Conservation (phyloP, 37 sponge, comb jelly and placozoan genomes). For the Halichondria panicea region DNA sequence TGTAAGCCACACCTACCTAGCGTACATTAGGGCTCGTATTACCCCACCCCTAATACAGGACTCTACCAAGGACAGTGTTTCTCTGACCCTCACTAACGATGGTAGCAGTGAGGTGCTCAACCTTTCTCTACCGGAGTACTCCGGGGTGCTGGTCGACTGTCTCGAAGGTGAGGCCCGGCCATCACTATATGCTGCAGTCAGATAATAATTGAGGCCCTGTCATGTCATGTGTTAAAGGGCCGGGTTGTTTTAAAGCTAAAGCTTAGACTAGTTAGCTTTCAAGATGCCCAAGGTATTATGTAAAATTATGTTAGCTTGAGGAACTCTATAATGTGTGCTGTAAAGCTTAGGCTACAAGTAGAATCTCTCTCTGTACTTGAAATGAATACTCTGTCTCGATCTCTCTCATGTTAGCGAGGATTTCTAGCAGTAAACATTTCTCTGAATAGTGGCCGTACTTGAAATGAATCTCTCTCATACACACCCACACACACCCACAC, state of each 20-base stretch:
- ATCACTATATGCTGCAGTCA: not conserved
- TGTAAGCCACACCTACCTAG: conserved; percentile 11
- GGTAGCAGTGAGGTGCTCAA: conserved; percentile 33
- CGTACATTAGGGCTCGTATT: not conserved
- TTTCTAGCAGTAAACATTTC: too few relatives aligned
- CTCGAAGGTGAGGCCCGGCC: conserved; percentile 37
- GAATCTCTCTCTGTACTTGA: too few relatives aligned
- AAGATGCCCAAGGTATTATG: too few relatives aligned
- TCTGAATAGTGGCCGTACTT: too few relatives aligned
- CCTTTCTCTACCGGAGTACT: conserved; percentile 72
- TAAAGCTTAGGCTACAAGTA: too few relatives aligned
- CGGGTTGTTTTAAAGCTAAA: not conserved
- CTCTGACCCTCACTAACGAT: conserved; percentile 48
- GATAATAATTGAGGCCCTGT: not conserved
- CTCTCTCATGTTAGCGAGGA: too few relatives aligned
- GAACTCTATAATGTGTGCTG: too few relatives aligned
- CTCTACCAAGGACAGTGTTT: conserved; percentile 19
- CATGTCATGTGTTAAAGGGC: not conserved
- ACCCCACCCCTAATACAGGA: conserved; percentile 20
- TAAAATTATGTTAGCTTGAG: too few relatives aligned
- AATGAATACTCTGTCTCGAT: too few relatives aligned
- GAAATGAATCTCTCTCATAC: too few relatives aligned
- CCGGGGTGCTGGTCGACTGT: conserved; percentile 76
- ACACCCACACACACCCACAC: too few relatives aligned
- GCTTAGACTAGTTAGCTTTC: too few relatives aligned